Conservation (phyloP, 1,140 invertebrate genomes). For the Platorchestia sp. region DNA sequence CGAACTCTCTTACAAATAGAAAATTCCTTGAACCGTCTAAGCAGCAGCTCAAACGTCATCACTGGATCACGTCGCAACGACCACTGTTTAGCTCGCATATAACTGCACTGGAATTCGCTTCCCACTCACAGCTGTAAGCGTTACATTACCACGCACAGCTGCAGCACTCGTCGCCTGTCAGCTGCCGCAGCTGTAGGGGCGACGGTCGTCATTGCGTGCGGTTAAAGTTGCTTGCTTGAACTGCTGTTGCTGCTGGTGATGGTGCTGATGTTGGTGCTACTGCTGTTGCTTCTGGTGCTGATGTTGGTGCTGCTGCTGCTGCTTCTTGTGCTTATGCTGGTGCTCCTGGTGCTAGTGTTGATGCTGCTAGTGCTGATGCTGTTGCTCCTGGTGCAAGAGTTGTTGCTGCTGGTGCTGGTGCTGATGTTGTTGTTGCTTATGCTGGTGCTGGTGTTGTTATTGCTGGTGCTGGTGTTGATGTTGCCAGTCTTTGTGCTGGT, state of each 20-base stretch:
- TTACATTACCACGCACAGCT: neutral
- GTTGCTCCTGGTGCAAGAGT: too few relatives aligned
- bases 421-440: too few relatives aligned
- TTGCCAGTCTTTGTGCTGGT: too few relatives aligned
- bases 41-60: neutral
- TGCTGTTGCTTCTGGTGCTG: neutral
- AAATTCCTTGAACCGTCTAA: neutral
- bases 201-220: neutral
- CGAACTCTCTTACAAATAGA: neutral
- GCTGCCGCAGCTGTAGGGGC: neutral
- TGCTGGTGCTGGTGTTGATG: too few relatives aligned
- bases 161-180: neutral
- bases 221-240: slow-evolving; percentile 1
- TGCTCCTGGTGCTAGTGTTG: too few relatives aligned
- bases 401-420: too few relatives aligned
- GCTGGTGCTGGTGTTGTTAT: too few relatives aligned
- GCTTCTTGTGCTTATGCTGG: too few relatives aligned
- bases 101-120: too few relatives aligned
- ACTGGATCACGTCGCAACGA: too few relatives aligned
- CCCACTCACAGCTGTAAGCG: neutral
- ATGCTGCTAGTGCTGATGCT: too few relatives aligned
- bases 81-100: too few relatives aligned
- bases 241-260: neutral
- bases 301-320: neutral
- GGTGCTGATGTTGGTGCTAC: neutral